A percentile compares a stretch with the other conserved stretches of the same genome.
These are phyloP conservation scores for Lithosia quadra DNA, from an alignment of 2,888 invertebrate species.

Conservation along the genomic window DNA sequence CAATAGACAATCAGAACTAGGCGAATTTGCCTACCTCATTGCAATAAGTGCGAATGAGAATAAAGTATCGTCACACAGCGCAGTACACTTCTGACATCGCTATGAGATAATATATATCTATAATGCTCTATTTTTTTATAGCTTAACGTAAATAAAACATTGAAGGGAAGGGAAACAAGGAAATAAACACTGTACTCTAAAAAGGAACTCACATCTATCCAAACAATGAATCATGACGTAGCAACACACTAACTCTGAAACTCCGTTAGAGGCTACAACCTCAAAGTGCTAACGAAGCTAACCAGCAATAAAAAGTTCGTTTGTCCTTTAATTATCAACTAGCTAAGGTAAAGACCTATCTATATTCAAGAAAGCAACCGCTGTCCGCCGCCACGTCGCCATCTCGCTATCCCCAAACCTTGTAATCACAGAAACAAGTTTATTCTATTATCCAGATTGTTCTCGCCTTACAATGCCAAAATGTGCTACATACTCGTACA, in stretches of 20 bases:
- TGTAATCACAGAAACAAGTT: conserved; percentile 68
- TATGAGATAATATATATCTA: no score
- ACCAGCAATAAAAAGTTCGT: conserved; percentile 38
- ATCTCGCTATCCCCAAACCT: conserved; percentile 58
- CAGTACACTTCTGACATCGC: no score
- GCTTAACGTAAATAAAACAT: no score
- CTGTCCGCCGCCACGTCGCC: conserved; percentile 61
- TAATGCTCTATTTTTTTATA: no score
- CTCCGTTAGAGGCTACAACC: conserved; percentile 26
- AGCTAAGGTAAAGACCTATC: conserved; percentile 48
- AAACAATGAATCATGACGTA: conserved; percentile 21
- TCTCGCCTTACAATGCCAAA: conserved; percentile 82
- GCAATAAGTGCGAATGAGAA: no score
- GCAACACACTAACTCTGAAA: conserved; percentile 14
- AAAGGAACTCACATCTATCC: conserved; percentile 16
- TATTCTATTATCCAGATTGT: conserved; percentile 84
- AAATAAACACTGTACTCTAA: conserved; percentile 11
- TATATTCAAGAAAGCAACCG: conserved; percentile 50
- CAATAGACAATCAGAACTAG: no score
- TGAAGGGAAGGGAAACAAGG: background rate
- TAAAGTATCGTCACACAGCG: no score
- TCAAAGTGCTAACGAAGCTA: conserved; percentile 34
- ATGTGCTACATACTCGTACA: conserved; percentile 59
- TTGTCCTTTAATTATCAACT: conserved; percentile 49
- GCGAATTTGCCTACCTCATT: no score